phyloP scores from a whole-genome alignment of 2,113 vertebrate species.

The Alligator sinensis region DNA sequence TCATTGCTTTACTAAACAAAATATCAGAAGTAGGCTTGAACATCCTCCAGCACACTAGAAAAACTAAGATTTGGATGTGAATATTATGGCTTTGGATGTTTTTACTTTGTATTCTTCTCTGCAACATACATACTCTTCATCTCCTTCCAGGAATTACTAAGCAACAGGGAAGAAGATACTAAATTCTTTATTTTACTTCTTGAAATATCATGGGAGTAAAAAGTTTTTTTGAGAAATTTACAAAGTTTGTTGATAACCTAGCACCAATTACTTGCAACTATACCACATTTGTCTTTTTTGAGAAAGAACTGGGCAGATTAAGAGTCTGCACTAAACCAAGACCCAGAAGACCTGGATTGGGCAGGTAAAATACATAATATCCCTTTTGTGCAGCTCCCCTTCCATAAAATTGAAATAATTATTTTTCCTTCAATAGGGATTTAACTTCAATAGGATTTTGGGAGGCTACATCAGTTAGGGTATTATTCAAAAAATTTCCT shows the following conservation, averaged over 20 bases:
- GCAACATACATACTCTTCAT: background rate
- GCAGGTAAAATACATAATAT: background rate
- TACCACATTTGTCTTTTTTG: fast-evolving
- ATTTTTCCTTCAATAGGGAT: background rate
- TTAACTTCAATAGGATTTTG: background rate
- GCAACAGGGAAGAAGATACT: background rate
- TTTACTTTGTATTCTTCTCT: background rate
- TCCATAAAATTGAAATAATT: background rate
- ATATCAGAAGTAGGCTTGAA: background rate
- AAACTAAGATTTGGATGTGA: background rate
- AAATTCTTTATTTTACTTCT: background rate
- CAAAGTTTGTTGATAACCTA: background rate
- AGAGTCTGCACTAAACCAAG: background rate
- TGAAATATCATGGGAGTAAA: background rate
- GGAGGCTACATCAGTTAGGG: background rate
- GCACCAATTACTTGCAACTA: background rate
- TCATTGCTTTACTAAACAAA: conserved; percentile 19
- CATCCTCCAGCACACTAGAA: background rate
- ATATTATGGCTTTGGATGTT: background rate
- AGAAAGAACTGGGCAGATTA: background rate
- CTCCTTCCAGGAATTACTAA: background rate
- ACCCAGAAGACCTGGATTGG: background rate
- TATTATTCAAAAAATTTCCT: background rate
- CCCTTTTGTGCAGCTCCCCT: background rate
- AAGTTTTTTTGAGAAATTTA: background rate